A percentile compares a stretch with the other conserved stretches of the same genome.
phyloP scores from a whole-genome alignment of 2,113 vertebrate genomes.

The Saccopteryx bilineata region DNA sequence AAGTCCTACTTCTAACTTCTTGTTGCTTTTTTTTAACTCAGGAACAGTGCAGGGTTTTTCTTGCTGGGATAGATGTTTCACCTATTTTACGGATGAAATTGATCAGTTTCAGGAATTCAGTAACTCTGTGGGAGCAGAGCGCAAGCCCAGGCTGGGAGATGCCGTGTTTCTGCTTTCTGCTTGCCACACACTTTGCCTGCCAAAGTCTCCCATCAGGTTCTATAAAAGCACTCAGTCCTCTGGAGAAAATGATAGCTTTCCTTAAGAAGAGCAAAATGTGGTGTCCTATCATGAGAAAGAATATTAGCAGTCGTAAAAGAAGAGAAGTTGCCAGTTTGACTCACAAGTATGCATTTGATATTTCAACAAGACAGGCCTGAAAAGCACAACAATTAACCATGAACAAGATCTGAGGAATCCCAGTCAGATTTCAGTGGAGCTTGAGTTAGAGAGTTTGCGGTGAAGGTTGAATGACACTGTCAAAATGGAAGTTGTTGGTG shows the following conservation, averaged over 20 bases:
- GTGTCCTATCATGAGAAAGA: not conserved
- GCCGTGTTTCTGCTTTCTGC: not conserved
- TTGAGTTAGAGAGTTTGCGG: not conserved
- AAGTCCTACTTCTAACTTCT: slow-evolving; percentile 19
- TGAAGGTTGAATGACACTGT: not conserved
- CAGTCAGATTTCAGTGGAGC: not conserved
- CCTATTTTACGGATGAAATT: slow-evolving; percentile 61
- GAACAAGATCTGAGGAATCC: not conserved
- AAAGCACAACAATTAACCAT: slow-evolving; percentile 47
- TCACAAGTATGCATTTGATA: slow-evolving; percentile 9
- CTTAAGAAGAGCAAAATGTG: not conserved
- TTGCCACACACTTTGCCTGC: not conserved
- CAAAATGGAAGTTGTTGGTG: not conserved
- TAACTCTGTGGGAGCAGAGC: not conserved
- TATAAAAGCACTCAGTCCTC: not conserved
- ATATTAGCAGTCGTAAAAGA: not conserved
- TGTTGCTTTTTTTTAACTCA: slow-evolving; percentile 43
- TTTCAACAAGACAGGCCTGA: not conserved
- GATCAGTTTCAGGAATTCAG: slow-evolving; percentile 31
- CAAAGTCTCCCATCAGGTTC: not conserved
- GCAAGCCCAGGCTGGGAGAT: not conserved
- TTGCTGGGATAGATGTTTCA: slow-evolving; percentile 50
- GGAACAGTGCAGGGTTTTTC: slow-evolving; percentile 25
- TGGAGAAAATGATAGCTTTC: not conserved
- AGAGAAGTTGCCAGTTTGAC: not conserved